These are phyloP conservation scores for Parthenolecanium corni DNA, from an alignment of 2,888 invertebrate genomes.

Conservation along the genomic window DNA sequence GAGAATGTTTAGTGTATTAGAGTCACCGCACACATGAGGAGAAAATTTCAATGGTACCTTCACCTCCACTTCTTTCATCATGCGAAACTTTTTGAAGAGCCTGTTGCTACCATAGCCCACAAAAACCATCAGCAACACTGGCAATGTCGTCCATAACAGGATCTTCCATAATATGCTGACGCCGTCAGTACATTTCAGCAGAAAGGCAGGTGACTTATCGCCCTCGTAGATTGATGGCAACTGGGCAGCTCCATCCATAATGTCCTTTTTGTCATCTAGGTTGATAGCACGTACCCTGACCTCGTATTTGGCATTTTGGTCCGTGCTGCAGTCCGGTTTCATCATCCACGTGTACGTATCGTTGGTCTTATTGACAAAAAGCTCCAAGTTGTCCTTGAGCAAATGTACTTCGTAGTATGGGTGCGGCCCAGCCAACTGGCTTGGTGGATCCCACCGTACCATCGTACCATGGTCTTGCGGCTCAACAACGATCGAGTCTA, in stretches of 20 bases:
- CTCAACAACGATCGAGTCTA: conserved; percentile 38
- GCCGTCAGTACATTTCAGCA: not conserved
- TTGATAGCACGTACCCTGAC: conserved; percentile 11
- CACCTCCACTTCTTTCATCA: conserved; percentile 16
- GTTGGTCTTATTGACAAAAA: not conserved
- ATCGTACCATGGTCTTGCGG: conserved; percentile 39
- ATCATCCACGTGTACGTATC: not conserved
- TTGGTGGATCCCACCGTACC: conserved; percentile 46
- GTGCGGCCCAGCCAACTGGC: conserved; percentile 44
- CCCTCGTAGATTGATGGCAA: not conserved
- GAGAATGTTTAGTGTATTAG: not conserved
- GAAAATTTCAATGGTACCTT: conserved; percentile 15
- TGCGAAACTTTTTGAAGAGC: conserved; percentile 5
- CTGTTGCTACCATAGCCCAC: not conserved
- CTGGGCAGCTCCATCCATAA: not conserved
- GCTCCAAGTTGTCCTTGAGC: not conserved
- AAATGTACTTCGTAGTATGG: conserved; percentile 46
- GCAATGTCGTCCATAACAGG: not conserved
- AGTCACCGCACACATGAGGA: not conserved
- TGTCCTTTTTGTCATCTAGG: not conserved
- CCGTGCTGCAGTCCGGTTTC: not conserved
- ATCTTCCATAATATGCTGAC: not conserved
- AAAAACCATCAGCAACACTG: not conserved
- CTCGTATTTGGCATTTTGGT: not conserved
- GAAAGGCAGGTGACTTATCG: not conserved